phyloP scores from a whole-genome alignment of 2,888 invertebrate species.

The Nomada flava region DNA sequence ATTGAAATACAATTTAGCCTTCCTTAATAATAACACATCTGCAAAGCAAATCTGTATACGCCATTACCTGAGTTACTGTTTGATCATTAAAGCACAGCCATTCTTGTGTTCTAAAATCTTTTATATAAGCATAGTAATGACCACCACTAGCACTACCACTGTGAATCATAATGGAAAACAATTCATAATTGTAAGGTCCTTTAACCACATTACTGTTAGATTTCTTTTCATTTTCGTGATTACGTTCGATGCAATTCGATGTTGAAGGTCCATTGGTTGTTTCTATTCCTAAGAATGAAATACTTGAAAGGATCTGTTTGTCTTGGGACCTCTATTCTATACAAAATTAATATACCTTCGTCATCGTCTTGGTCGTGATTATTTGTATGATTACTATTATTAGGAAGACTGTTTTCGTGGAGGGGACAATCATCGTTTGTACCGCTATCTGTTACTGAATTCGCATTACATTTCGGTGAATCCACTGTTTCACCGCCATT shows the following conservation, averaged over 20 bases:
- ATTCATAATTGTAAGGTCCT: constrained; percentile 92
- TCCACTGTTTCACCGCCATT: constrained; percentile 85
- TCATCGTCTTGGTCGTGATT: constrained; percentile 87
- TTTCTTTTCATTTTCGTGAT: constrained; percentile 86
- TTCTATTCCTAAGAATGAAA: constrained; percentile 85
- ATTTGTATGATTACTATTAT: constrained; percentile 73
- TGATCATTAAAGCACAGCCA: constrained; percentile 97
- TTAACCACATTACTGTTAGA: constrained; percentile 80
- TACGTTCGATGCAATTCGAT: constrained; percentile 83
- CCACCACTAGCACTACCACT: constrained; percentile 96
- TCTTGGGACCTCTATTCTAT: background rate
- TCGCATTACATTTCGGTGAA: constrained; percentile 87
- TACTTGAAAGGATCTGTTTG: background rate
- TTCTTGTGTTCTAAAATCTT: constrained; percentile 90
- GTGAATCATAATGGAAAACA: constrained; percentile 97
- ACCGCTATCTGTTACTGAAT: constrained; percentile 89
- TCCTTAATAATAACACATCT: background rate
- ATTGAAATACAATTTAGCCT: background rate
- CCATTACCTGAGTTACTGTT: constrained; percentile 88
- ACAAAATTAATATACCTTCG: constrained; percentile 84
- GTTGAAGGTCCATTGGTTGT: constrained; percentile 84
- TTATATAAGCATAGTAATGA: constrained; percentile 96
- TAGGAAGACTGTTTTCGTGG: constrained; percentile 74
- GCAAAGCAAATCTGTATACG: no score
- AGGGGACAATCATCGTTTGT: constrained; percentile 87